These are phyloP conservation scores for Yponomeuta cagnagella DNA, from an alignment of 2,888 invertebrate genomes.

Conservation along the genomic window DNA sequence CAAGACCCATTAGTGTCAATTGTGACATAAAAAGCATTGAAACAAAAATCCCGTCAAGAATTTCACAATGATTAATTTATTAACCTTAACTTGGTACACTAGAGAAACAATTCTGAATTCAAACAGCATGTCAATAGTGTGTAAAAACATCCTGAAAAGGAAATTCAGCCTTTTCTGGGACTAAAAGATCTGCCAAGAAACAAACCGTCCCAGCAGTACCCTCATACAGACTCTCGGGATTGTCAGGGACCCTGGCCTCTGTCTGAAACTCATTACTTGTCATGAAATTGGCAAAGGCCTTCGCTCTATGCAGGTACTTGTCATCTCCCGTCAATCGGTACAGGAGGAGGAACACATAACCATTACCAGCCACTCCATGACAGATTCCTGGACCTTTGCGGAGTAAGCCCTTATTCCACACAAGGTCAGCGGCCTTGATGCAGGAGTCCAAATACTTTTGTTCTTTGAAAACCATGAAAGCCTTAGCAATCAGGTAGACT, in stretches of 20 bases:
- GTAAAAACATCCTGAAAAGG: slow-evolving; percentile 87
- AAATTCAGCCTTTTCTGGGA: slow-evolving; percentile 84
- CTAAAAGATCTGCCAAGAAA: slow-evolving; percentile 84
- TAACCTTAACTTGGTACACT: neutral
- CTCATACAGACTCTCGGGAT: slow-evolving; percentile 89
- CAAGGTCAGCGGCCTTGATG: slow-evolving; percentile 81
- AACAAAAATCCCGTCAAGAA: neutral
- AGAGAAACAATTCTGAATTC: neutral
- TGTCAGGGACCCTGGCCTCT: slow-evolving; percentile 85
- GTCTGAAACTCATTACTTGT: slow-evolving; percentile 78
- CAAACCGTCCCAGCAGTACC: slow-evolving; percentile 92
- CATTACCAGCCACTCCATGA: slow-evolving; percentile 91
- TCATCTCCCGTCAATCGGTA: slow-evolving; percentile 83
- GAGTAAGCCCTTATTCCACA: slow-evolving; percentile 89
- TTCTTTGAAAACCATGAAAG: slow-evolving; percentile 84
- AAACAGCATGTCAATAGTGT: slow-evolving; percentile 17
- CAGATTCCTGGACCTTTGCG: slow-evolving; percentile 93
- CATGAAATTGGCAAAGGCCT: slow-evolving; percentile 85
- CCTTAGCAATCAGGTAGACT: slow-evolving; percentile 87
- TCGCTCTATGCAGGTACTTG: slow-evolving; percentile 84
- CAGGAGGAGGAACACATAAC: slow-evolving; percentile 85
- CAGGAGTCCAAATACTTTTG: slow-evolving; percentile 82
- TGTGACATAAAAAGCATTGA: neutral
- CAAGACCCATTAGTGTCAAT: slow-evolving; percentile 40
- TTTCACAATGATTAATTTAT: neutral